A percentile compares a stretch with the other conserved stretches of the same genome.
phyloP scores from a whole-genome alignment of 64 coral and sea anemone genomes.

The Catalaphyllia jardinei region DNA sequence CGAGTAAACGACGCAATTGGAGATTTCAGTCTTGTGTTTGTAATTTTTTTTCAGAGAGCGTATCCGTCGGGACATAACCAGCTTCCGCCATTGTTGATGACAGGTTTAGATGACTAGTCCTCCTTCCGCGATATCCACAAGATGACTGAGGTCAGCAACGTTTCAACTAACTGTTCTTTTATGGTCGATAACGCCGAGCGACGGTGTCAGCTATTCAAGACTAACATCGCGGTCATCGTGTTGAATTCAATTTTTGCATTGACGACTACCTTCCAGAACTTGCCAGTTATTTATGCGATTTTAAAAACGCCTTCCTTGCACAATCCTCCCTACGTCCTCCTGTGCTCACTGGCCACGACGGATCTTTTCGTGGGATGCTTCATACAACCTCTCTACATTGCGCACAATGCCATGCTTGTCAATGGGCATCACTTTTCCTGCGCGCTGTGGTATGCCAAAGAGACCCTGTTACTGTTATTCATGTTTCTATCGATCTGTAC shows the following conservation, averaged over 20 bases:
- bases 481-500: conserved; percentile 22
- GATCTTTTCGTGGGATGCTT: conserved; percentile 54
- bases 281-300: conserved; percentile 56
- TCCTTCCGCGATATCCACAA: neutral
- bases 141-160: neutral
- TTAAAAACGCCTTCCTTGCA: conserved; percentile 35
- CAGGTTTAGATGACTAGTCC: neutral
- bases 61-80: neutral
- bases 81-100: neutral
- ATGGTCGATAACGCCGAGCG: neutral
- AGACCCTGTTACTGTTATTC: conserved; percentile 10
- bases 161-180: neutral
- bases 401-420: conserved; percentile 32
- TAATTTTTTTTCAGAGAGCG: neutral
- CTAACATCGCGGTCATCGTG: neutral
- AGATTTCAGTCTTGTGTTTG: neutral
- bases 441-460: neutral
- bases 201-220: neutral
- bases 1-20: neutral
- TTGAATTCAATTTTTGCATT: conserved; percentile 55
- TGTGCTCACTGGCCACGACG: conserved; percentile 46
- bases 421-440: conserved; percentile 1
- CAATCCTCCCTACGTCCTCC: conserved; percentile 39
- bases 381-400: conserved; percentile 55
- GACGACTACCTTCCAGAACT: conserved; percentile 46